phyloP scores from a whole-genome alignment of 2,113 vertebrate genomes.

The Protomyctophum bolini region DNA sequence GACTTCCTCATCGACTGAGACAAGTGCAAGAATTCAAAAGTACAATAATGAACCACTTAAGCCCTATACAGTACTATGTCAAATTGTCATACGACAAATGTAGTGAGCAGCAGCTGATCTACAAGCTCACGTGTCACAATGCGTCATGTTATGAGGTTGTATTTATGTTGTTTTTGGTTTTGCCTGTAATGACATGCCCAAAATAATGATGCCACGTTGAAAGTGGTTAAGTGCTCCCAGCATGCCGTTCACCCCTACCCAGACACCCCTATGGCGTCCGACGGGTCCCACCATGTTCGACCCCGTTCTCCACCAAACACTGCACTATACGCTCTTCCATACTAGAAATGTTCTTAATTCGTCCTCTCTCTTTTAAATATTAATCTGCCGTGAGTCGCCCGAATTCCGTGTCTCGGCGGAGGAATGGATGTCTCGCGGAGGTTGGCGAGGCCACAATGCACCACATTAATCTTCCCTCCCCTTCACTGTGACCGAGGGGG shows the following conservation, averaged over 20 bases:
- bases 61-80: no score
- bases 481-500: slow-evolving; percentile 22
- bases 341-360: slow-evolving; percentile 73
- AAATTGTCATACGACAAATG: no score
- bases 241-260: slow-evolving; percentile 70
- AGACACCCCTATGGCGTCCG: no score
- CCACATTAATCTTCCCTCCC: slow-evolving; percentile 31
- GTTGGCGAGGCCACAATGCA: slow-evolving; percentile 1
- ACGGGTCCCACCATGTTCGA: background rate
- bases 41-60: no score
- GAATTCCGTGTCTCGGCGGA: slow-evolving; percentile 54
- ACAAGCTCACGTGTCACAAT: no score
- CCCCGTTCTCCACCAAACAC: background rate
- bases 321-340: background rate
- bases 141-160: no score
- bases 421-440: slow-evolving; percentile 19
- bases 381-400: slow-evolving; percentile 78
- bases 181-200: no score
- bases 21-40: slow-evolving; percentile 71
- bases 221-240: slow-evolving; percentile 79
- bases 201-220: slow-evolving; percentile 17
- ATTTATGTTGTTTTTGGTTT: no score
- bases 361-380: slow-evolving; percentile 78
- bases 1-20: slow-evolving; percentile 65
- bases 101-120: no score